A percentile compares a stretch with the other conserved stretches of the same genome.
Conservation (phyloP, 2,888 invertebrate species). For the Leptinotarsa rubiginosa region DNA sequence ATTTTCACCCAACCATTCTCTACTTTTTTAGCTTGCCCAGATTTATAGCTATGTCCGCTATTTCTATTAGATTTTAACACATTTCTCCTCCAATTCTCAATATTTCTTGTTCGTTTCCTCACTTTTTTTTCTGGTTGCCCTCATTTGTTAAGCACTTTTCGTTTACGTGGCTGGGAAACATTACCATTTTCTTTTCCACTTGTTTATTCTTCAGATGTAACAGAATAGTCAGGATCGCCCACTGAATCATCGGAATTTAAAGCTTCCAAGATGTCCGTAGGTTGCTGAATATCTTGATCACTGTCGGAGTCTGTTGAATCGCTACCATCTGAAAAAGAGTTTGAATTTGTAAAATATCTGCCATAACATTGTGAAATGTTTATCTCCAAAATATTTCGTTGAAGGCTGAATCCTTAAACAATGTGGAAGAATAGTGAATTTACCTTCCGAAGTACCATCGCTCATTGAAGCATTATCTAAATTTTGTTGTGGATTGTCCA, state of each 20-base stretch:
- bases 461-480: neutral
- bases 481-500: constrained; percentile 1
- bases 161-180: neutral
- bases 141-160: neutral
- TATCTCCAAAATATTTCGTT: neutral
- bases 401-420: neutral
- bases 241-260: constrained; percentile 2
- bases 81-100: neutral
- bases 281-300: neutral
- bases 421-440: neutral
- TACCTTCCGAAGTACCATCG: constrained; percentile 9
- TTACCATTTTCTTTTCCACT: neutral
- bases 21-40: constrained; percentile 5
- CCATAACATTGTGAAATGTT: neutral
- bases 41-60: neutral
- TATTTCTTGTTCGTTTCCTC: constrained; percentile 1
- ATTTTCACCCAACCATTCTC: neutral
- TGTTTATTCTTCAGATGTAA: constrained; percentile 1
- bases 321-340: neutral
- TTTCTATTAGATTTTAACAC: neutral
- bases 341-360: neutral
- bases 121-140: constrained; percentile 6
- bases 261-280: neutral
- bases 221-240: neutral
- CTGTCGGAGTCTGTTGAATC: constrained; percentile 2